Base-by-base conservation (phyloP, 2,113 vertebrate genomes). In the Stercorarius parasiticus region DNA sequence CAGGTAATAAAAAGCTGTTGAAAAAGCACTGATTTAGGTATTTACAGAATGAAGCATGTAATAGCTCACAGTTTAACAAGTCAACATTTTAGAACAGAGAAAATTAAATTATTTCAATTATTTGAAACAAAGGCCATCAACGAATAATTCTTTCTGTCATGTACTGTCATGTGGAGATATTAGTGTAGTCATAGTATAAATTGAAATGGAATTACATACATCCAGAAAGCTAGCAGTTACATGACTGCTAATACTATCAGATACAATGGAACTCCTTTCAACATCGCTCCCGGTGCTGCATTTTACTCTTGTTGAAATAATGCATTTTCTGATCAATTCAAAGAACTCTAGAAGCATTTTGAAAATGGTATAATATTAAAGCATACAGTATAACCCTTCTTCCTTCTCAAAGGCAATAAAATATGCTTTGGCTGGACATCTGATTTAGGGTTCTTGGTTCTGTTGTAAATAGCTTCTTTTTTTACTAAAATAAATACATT, bases 271-370 rank as follows among this genome's bases (percentile, higher is more conserved):
- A 69, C 29, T 78, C 47, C 52, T 67, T 85, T 59, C 50, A 64
- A 62, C 14, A n/a, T 8, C 7, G 53, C 25, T 45, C 47, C 14
- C 53, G 53, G 49, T 47, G 79, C 79, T 93, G 85, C 52, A 89
- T 93, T 96, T 93, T 69, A 27, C 27, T 69, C 29, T 16, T 93
- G 17, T 79, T 95, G 62, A 97, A 95, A 95, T 84, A 86, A 85
- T 38, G 14, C 72, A 70, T 85, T 88, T 91, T 50, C 83, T 96
- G 69, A 92, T 91, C 74, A 97, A 81, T 90, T 88, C 80, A 82
- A 90, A 95, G 69, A 76, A 95, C 67, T 88, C 56, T 30, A 86
- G 52, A 81, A 95, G 23, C 59, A 69, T 83, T 96, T 95, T 62
- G 81, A 50, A 95, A 95, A 93, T 64, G 1, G 25, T 36, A 52